A percentile compares a stretch with the other conserved stretches of the same genome.
phyloP scores from a whole-genome alignment of 2,888 invertebrate genomes.

The Lepeophtheirus nordmannii region DNA sequence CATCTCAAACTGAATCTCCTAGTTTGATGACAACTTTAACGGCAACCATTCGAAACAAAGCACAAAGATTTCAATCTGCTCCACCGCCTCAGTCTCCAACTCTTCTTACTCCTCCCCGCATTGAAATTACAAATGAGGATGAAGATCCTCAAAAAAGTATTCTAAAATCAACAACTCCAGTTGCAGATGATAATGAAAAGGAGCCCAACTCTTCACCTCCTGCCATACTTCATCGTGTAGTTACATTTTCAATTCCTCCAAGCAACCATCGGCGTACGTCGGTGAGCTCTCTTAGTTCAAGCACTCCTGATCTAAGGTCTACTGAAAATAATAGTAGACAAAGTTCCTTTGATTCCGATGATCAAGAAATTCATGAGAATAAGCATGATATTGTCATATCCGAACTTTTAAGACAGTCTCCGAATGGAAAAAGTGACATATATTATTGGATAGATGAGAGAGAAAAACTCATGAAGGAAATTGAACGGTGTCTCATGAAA shows the following conservation, averaged over 20 bases:
- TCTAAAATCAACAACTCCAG: neutral
- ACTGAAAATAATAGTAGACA: neutral
- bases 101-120: neutral
- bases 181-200: neutral
- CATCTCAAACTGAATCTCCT: neutral
- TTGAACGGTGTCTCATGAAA: neutral
- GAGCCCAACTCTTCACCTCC: no score
- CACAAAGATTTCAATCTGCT: neutral
- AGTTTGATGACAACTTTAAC: neutral
- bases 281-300: neutral
- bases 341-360: neutral
- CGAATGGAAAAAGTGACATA: neutral
- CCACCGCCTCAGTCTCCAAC: neutral
- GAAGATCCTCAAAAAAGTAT: neutral
- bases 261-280: neutral
- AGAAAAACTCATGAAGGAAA: conserved; percentile 4
- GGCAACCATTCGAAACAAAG: neutral
- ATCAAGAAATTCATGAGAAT: neutral
- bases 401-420: neutral
- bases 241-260: neutral
- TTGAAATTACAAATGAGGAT: neutral
- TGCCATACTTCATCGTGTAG: neutral
- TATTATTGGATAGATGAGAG: conserved; percentile 2
- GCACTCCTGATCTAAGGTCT: conserved; percentile 3
- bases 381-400: neutral